A percentile compares a stretch with the other conserved stretches of the same genome.
phyloP scores from a whole-genome alignment of 2,113 vertebrate genomes.

The Prochilodus magdalenae region DNA sequence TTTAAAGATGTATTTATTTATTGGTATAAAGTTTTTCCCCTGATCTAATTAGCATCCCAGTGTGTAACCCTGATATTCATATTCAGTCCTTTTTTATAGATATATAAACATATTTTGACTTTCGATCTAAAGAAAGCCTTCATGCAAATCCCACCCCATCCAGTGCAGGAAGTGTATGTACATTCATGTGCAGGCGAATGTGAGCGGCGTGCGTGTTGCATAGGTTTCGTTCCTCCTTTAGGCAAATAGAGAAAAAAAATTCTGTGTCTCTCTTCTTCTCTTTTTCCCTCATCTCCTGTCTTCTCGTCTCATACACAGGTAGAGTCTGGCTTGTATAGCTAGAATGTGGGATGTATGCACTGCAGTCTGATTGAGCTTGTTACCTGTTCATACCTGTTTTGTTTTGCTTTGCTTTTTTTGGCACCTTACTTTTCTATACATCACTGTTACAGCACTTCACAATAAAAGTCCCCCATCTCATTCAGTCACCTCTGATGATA shows the following conservation, averaged over 20 bases:
- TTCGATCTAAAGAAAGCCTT: background rate
- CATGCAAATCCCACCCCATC: slow-evolving; percentile 18
- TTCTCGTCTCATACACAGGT: background rate
- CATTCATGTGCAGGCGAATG: slow-evolving; percentile 36
- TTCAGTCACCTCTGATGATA: too few species aligned
- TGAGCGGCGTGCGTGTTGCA: slow-evolving; percentile 37
- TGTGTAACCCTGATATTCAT: background rate
- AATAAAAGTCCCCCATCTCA: background rate
- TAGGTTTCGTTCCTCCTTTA: background rate
- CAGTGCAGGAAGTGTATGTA: slow-evolving; percentile 44
- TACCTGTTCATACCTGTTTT: background rate
- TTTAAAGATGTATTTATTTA: slow-evolving; percentile 73
- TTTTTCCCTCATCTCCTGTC: too few species aligned
- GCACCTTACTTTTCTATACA: background rate
- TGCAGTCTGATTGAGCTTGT: background rate
- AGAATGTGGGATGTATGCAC: slow-evolving; percentile 7
- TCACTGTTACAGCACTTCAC: slow-evolving; percentile 33
- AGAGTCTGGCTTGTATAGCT: background rate
- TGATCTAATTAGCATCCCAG: background rate
- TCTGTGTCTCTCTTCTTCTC: background rate
- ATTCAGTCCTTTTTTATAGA: background rate
- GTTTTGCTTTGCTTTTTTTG: background rate
- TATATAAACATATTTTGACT: slow-evolving; percentile 7
- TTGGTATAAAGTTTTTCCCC: slow-evolving; percentile 60
- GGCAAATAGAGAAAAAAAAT: too few species aligned